Evolutionary conservation across 2,797 vertebrate genomes (phyloP).

Genomic region (Notoglanidium macrostoma): DNA sequence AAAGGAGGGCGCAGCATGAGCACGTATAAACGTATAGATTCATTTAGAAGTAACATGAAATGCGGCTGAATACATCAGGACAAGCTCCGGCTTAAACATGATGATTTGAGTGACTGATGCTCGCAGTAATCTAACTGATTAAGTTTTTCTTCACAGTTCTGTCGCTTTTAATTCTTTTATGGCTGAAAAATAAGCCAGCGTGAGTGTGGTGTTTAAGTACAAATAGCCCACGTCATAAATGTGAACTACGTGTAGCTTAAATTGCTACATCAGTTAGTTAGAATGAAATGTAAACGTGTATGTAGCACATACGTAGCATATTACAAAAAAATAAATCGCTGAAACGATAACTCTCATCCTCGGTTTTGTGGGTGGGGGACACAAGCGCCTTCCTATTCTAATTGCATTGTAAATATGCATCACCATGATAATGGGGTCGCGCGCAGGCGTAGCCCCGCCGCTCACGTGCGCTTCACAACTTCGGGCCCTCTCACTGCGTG

Average conservation of each 20-base stretch:
- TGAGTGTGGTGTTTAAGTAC: background rate
- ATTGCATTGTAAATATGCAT: slow-evolving; percentile 69
- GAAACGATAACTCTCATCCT: background rate
- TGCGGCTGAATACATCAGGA: background rate
- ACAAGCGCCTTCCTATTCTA: slow-evolving; percentile 60
- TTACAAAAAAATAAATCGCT: background rate
- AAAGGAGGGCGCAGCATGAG: background rate
- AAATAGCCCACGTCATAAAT: background rate
- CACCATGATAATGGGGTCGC: slow-evolving; percentile 66
- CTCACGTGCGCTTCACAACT: slow-evolving; percentile 71
- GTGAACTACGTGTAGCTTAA: background rate
- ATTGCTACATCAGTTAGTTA: background rate
- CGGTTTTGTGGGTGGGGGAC: background rate
- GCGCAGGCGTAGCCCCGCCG: slow-evolving; percentile 48
- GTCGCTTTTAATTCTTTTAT: background rate
- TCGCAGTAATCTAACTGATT: background rate
- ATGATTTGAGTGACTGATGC: background rate
- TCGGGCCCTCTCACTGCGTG: slow-evolving; percentile 49
- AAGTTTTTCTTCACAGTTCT: background rate
- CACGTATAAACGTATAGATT: background rate
- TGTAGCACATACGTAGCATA: background rate
- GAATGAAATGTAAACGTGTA: background rate
- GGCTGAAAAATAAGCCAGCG: background rate
- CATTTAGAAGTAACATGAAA: background rate
- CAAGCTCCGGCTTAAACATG: background rate